Conservation (phyloP, 2,888 invertebrate genomes). For the Cheilosia grossa region DNA sequence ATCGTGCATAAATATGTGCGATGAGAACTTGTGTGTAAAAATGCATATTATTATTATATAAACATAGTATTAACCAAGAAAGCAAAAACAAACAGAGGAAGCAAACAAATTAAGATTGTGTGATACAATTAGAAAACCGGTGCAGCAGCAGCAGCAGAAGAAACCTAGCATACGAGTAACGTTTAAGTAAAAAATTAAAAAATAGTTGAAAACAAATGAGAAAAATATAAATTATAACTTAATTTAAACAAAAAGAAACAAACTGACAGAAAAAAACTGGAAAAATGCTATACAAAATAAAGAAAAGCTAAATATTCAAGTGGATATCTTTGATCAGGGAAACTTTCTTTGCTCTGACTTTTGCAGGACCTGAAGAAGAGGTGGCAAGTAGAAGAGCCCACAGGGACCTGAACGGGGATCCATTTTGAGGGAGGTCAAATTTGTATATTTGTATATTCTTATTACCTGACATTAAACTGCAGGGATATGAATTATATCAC, state of each 20-base stretch:
- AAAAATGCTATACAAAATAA: conserved; percentile 63
- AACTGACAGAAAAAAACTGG: conserved; percentile 13
- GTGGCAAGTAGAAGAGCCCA: too few species aligned
- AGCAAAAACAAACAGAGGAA: conserved; percentile 16
- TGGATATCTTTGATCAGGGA: neutral
- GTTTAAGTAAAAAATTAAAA: conserved; percentile 39
- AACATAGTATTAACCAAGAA: conserved; percentile 38
- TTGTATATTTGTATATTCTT: too few species aligned
- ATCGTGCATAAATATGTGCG: neutral
- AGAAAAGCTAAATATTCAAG: conserved; percentile 56
- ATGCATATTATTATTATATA: conserved; percentile 44
- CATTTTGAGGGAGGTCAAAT: too few species aligned
- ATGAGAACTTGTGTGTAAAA: conserved; percentile 54
- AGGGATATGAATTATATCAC: too few species aligned
- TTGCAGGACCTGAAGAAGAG: neutral
- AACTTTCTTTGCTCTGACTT: neutral
- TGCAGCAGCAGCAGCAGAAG: conserved; percentile 25
- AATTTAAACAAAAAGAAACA: conserved; percentile 32
- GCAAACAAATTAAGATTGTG: conserved; percentile 60
- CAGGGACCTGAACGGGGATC: too few species aligned
- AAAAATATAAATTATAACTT: conserved; percentile 52
- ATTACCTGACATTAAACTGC: too few species aligned
- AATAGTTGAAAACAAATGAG: conserved; percentile 49
- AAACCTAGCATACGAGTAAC: conserved; percentile 54
- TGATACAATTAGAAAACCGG: conserved; percentile 62